Evolutionary conservation across 2,888 invertebrate genomes (phyloP), one percentile per base, ranked within the genome.

Genomic region (Elysia crispata): DNA sequence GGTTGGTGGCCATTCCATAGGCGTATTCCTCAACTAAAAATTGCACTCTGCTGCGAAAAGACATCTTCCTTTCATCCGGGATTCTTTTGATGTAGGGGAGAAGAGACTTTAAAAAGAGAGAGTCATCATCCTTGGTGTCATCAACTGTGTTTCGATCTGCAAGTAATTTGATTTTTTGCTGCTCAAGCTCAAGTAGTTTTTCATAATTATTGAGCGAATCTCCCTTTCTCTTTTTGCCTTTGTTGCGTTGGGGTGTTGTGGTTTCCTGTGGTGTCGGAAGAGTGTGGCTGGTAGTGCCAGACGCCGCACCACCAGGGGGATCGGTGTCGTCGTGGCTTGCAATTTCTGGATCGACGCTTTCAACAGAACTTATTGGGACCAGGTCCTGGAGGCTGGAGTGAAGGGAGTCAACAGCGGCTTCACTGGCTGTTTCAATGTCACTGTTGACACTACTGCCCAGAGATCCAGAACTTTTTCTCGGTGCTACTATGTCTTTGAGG

Each of bases 401-500:
- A 15, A 15, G 54, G 13, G 54, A 54, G 13, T 54, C 54, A 20
- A 11, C 54, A 54, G 54, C 54, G 13, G 20, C 54, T 13, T 20
- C 20, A 20, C 54, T 20, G 13, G 13, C 54, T 54, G 20, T 20
- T 13, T 15, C 13, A 54, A 54, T 54, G 13, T 13, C 13, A 13
- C 20, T 20, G 13, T 15, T 13, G 13, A 54, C 54, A 54, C 54
- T 54, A 15, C 20, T 13, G 13, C 54, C 54, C 15, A 64, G 11
- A n/a, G 64, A 64, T 15, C 64, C 64, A 64, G 64, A 64, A 11
- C n/a, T 20, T 11, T 8, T n/a, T n/a, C 64, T 64, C 23, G 64
- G 64, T 11, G 64, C 25, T 18, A 64, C 64, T 18, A 64, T 64
- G 23, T 64, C 64, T 23, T 64, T 64, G 23, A 64, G 64, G 23